Evolutionary conservation across 2,888 invertebrate genomes (phyloP).

Genomic region (Andrena dorsata): DNA sequence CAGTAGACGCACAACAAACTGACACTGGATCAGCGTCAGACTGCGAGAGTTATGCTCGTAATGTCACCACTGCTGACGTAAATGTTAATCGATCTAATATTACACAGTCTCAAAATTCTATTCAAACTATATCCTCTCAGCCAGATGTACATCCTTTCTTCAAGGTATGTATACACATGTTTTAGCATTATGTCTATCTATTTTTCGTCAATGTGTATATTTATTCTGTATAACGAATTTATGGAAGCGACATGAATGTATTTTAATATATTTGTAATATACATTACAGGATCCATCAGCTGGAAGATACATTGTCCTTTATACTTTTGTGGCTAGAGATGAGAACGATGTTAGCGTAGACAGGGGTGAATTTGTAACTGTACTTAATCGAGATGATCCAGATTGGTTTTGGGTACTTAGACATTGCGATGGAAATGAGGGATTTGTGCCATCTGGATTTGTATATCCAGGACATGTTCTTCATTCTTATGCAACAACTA

Average conservation of each 20-base stretch:
- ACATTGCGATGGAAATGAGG: conserved; percentile 95
- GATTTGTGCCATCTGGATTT: conserved; percentile 97
- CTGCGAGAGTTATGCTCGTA: conserved; percentile 88
- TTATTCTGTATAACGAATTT: not conserved
- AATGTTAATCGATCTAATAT: conserved; percentile 83
- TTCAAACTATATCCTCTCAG: conserved; percentile 85
- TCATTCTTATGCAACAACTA: conserved; percentile 82
- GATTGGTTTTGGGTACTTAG: conserved; percentile 99
- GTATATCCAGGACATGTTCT: conserved; percentile 91
- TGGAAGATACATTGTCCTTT: conserved; percentile 96
- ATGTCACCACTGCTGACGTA: conserved; percentile 85
- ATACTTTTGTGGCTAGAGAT: conserved; percentile 96
- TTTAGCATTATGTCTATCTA: not conserved
- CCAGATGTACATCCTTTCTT: conserved; percentile 87
- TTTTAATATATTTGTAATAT: conserved; percentile 8
- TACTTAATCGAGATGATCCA: conserved; percentile 96
- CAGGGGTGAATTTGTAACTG: conserved; percentile 97
- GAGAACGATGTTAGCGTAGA: conserved; percentile 98
- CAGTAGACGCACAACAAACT: conserved; percentile 81
- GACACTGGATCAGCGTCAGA: conserved; percentile 87
- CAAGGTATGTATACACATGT: conserved; percentile 82
- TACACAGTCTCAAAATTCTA: conserved; percentile 86
- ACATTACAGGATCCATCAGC: conserved; percentile 90
- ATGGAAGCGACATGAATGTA: not conserved
- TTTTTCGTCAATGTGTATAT: not conserved